Percentiles rank a stretch among this genome's conserved stretches.
Conservation (phyloP, 1,140 invertebrate species). For the Drosophila mojavensis region DNA sequence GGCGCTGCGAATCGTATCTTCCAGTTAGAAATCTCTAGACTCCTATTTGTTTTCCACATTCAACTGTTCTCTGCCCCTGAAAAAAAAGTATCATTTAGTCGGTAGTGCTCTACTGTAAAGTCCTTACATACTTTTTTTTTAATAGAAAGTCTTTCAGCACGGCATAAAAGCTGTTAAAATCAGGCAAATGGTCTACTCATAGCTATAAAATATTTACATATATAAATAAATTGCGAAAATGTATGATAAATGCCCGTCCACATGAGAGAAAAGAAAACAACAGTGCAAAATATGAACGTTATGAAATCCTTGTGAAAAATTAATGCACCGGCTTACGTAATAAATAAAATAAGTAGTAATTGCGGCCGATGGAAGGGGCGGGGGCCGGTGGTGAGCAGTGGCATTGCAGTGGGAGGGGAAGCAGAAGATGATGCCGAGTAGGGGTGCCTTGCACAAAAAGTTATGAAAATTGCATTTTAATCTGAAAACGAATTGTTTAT, state of each 20-base stretch:
- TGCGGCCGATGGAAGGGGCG: conserved; percentile 46
- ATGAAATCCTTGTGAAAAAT: conserved; percentile 72
- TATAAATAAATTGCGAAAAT: conserved; percentile 40
- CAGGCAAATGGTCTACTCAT: conserved; percentile 55
- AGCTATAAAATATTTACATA: conserved; percentile 57
- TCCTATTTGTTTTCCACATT: no score
- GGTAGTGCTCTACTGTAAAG: no score
- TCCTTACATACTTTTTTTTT: conserved; percentile 5
- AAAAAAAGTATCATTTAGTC: no score
- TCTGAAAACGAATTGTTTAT: conserved; percentile 83
- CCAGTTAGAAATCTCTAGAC: no score
- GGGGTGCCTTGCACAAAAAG: conserved; percentile 68
- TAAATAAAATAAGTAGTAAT: conserved; percentile 83
- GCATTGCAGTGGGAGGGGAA: no score
- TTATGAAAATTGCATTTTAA: conserved; percentile 83
- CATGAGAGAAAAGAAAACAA: conserved; percentile 55
- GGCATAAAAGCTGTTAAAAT: conserved; percentile 72
- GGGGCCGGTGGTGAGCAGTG: no score
- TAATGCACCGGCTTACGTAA: conserved; percentile 73
- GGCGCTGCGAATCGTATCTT: no score
- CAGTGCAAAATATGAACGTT: conserved; percentile 44
- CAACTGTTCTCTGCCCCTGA: no score
- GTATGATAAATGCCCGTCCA: conserved; percentile 48
- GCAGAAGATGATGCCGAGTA: not conserved
- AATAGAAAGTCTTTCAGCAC: conserved; percentile 42